Evolutionary conservation across 2,113 vertebrate genomes (phyloP).

Genomic region (Barnardius zonarius): DNA sequence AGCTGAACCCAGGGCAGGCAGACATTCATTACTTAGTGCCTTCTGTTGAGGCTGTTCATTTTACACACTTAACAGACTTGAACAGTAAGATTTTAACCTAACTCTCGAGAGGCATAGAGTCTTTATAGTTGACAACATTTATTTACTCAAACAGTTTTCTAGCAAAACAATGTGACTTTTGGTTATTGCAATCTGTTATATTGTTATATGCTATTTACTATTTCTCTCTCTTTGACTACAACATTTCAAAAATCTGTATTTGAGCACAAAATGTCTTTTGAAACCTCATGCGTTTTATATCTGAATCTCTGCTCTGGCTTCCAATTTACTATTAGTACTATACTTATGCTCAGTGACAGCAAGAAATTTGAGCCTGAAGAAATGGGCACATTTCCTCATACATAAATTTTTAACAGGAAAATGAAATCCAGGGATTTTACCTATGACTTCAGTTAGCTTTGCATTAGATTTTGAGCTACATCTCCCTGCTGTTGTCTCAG

Average conservation of each 20-base stretch:
- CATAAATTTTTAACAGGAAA: neutral
- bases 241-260: neutral
- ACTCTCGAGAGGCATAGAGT: neutral
- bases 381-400: neutral
- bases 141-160: neutral
- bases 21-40: neutral
- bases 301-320: neutral
- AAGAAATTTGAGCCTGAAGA: neutral
- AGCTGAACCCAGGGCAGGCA: neutral
- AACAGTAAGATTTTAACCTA: neutral
- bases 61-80: neutral
- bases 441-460: neutral
- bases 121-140: neutral
- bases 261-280: neutral
- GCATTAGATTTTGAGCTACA: neutral
- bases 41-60: neutral
- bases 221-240: neutral
- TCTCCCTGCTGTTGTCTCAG: neutral
- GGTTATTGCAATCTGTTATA: neutral
- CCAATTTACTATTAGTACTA: neutral
- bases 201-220: neutral
- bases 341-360: neutral
- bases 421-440: neutral
- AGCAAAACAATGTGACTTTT: neutral
- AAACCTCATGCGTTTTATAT: neutral